Evolutionary conservation across 2,888 invertebrate genomes (phyloP), one percentile per base, ranked within the genome.

Genomic region (Amblyjoppa fuscipennis): DNA sequence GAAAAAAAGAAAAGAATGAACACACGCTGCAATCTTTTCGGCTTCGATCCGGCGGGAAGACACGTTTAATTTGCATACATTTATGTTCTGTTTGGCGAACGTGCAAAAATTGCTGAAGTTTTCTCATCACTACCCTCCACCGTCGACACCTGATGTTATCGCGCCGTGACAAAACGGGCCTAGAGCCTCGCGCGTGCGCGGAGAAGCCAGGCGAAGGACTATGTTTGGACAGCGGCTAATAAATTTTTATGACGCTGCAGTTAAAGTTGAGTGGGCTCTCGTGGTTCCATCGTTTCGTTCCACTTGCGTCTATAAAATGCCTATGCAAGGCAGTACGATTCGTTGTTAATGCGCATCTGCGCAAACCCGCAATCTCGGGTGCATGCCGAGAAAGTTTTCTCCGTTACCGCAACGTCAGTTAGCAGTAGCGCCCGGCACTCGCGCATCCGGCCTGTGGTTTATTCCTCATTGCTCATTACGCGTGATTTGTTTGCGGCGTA

Each of bases 401-500:
- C 45, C 49, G n/a, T 49, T 61, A 64, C 70, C 59, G 49, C 79
- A 71, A 51, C 70, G 49, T 64, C 70, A 64, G 49, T 61, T 61
- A 61, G 59, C 53, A 77, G 77, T 68, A 20, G 68, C 69, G 56
- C 34, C 31, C 13, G 56, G 16, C 20, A 20, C 56, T 56, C 41
- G 53, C 68, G 53, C 70, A 70, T 79, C 61, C 79, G 68, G 56
- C 79, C 68, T 90, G 89, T 86, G 91, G 91, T 91, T 91, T 89
- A 88, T 89, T 88, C 90, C 91, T 90, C 91, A 89, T 91, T 79
- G 59, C 70, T 79, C 77, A 61, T 61, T 91, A 91, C 89, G 86
- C 87, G 89, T 88, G 89, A 91, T 91, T 90, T 90, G 91, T 91
- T 91, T 89, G 91, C 88, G 88, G 90, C 87, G 7, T 51, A 76